These are phyloP conservation scores for Caenorhabditis becei DNA, from an alignment of 2,888 invertebrate genomes.

Conservation along the genomic window DNA sequence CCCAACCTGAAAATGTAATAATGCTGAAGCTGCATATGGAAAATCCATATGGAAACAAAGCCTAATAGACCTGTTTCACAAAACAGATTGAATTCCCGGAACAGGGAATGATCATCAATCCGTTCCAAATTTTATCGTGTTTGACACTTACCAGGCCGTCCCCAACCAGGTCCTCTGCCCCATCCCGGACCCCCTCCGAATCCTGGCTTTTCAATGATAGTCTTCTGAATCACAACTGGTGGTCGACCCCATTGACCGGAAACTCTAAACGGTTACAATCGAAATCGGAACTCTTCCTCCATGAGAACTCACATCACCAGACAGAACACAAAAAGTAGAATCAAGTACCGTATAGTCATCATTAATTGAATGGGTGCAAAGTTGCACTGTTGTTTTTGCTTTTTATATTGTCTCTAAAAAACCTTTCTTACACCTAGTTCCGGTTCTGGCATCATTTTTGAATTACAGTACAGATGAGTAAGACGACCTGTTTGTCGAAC, in stretches of 20 bases:
- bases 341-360: background rate
- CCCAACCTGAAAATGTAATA: background rate
- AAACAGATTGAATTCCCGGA: no score
- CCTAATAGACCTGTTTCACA: no score
- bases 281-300: no score
- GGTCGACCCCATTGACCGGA: slow-evolving; percentile 40
- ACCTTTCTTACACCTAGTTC: background rate
- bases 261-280: slow-evolving; percentile 4
- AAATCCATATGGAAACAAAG: no score
- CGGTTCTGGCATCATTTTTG: background rate
- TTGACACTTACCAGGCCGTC: background rate
- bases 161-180: slow-evolving; percentile 13
- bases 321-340: background rate
- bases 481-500: no score
- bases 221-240: slow-evolving; percentile 34
- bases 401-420: background rate
- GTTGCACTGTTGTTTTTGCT: background rate
- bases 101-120: no score
- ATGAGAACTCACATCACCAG: background rate
- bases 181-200: slow-evolving; percentile 24
- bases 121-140: no score
- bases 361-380: background rate
- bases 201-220: slow-evolving; percentile 10
- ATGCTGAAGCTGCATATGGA: no score
- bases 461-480: background rate